Percentiles rank a stretch among this genome's conserved stretches.
phyloP scores from a whole-genome alignment of 2,113 vertebrate genomes.

The Daboia siamensis region DNA sequence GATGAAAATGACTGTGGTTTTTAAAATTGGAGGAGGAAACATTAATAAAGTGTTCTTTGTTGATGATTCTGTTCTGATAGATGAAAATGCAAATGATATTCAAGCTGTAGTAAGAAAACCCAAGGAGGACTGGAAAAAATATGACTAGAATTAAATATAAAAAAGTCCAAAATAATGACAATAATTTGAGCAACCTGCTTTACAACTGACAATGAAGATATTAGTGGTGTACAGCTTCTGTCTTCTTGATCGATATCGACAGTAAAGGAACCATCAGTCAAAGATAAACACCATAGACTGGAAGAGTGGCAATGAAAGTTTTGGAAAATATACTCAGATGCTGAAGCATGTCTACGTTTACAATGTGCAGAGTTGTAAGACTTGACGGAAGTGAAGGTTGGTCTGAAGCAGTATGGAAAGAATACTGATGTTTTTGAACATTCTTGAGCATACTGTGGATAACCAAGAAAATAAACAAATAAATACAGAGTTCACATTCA shows the following conservation, averaged over 20 bases:
- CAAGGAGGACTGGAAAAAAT: neutral
- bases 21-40: neutral
- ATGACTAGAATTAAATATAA: neutral
- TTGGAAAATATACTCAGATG: neutral
- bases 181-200: neutral
- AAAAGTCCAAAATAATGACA: neutral
- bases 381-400: neutral
- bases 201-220: neutral
- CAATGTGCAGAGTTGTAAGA: neutral
- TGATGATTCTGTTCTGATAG: neutral
- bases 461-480: neutral
- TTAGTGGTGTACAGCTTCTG: neutral
- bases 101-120: neutral
- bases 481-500: neutral
- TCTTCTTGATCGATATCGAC: neutral
- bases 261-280: neutral
- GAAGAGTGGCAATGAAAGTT: neutral
- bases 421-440: neutral
- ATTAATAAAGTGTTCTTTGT: neutral
- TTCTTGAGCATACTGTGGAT: neutral
- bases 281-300: neutral
- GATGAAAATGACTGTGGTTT: neutral
- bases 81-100: neutral
- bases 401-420: neutral
- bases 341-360: neutral